phyloP scores from a whole-genome alignment of 1,140 invertebrate genomes.

The Pseudobourletiella spinata region DNA sequence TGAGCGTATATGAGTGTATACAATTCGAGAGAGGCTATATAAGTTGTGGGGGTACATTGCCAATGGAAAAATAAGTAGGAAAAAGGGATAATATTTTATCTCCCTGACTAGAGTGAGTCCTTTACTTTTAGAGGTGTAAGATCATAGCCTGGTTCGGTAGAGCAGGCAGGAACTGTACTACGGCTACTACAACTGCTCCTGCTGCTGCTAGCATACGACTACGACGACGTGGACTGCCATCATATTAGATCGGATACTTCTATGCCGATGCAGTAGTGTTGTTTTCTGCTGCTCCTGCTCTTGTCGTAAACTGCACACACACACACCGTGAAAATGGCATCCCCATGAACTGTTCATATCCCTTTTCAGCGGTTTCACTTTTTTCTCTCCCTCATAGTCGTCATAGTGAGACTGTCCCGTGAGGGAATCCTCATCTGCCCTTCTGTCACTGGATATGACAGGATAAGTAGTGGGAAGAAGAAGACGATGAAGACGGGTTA shows the following conservation, averaged over 20 bases:
- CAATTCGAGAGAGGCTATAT: not conserved
- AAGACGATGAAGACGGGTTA: not conserved
- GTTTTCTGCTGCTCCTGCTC: not conserved
- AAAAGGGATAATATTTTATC: constrained; percentile 8
- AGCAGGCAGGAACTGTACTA: not conserved
- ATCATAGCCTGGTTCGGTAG: not conserved
- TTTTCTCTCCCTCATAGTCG: not conserved
- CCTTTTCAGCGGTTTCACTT: not conserved
- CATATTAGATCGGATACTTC: not conserved
- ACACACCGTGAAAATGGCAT: constrained; percentile 8
- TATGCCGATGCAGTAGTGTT: too few species aligned
- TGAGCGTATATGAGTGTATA: not conserved
- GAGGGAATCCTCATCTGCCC: not conserved
- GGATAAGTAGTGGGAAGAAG: not conserved
- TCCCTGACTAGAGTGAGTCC: too few species aligned
- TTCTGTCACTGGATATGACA: not conserved
- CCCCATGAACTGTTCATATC: not conserved
- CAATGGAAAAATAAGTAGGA: not conserved
- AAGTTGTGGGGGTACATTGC: not conserved
- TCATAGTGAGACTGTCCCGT: not conserved
- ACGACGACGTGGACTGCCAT: not conserved
- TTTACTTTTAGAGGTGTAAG: too few species aligned
- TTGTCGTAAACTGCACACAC: constrained; percentile 4
- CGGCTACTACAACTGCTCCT: too few species aligned
- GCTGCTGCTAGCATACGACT: too few species aligned